phyloP scores from a whole-genome alignment of 2,797 vertebrate genomes.

The Odontamblyopus rebecca region DNA sequence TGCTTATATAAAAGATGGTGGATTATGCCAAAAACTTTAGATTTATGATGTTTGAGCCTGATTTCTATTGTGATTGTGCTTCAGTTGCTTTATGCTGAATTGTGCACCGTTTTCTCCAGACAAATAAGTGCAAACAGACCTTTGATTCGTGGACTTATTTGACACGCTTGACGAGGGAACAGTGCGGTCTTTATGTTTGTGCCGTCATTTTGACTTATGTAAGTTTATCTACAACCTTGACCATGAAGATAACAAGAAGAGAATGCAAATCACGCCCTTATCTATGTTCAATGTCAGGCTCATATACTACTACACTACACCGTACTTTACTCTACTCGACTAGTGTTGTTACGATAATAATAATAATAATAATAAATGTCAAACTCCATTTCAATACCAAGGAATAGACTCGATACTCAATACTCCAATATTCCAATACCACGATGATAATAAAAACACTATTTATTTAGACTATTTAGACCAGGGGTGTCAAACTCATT shows the following conservation, averaged over 20 bases:
- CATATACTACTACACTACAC: not conserved
- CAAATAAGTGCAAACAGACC: not conserved
- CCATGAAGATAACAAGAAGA: constrained; percentile 37
- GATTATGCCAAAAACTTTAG: not conserved
- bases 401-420: too few species aligned
- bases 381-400: too few species aligned
- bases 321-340: too few species aligned
- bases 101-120: not conserved
- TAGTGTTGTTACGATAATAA: too few species aligned
- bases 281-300: constrained; percentile 25
- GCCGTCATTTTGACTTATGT: constrained; percentile 19
- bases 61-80: not conserved
- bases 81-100: not conserved
- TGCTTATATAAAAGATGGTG: not conserved
- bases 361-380: too few species aligned
- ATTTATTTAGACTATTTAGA: too few species aligned
- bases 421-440: too few species aligned
- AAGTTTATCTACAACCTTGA: constrained; percentile 29
- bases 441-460: too few species aligned
- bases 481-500: too few species aligned
- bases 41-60: not conserved
- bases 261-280: constrained; percentile 39
- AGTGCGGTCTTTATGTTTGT: constrained; percentile 9
- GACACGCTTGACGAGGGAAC: not conserved
- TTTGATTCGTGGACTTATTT: not conserved